phyloP scores from a whole-genome alignment of 2,888 invertebrate species.

The Papilio demoleus region DNA sequence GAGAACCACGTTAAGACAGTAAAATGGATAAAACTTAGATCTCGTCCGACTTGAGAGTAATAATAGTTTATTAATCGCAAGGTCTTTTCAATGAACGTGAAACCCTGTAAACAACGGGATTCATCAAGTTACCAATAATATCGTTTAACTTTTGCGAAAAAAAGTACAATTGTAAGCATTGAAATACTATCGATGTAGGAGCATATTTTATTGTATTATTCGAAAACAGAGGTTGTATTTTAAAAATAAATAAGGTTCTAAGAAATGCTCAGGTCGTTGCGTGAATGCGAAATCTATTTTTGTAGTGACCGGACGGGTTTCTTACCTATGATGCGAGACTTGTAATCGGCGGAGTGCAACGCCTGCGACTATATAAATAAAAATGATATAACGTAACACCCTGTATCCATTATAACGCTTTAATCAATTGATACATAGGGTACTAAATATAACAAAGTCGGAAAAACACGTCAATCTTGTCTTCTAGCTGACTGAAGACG shows the following conservation, averaged over 20 bases:
- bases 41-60: not conserved
- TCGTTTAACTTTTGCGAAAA: not conserved
- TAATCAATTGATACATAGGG: not conserved
- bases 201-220: no score
- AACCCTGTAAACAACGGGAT: not conserved
- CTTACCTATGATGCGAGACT: not conserved
- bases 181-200: no score
- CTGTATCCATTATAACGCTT: not conserved
- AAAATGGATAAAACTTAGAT: not conserved
- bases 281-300: constrained; percentile 30
- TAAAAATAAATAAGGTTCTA: constrained; percentile 1
- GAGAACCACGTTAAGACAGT: no score
- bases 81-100: not conserved
- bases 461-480: not conserved
- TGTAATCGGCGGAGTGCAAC: constrained; percentile 17
- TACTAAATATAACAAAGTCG: not conserved
- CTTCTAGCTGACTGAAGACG: no score
- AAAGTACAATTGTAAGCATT: no score
- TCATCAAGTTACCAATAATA: not conserved
- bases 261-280: not conserved
- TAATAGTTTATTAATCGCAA: not conserved
- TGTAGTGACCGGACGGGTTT: constrained; percentile 23
- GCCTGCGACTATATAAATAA: constrained; percentile 8
- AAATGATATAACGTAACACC: not conserved
- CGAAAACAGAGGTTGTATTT: not conserved